Evolutionary conservation across 1,140 invertebrate genomes (phyloP).

Genomic region (Hycleus cichorii): DNA sequence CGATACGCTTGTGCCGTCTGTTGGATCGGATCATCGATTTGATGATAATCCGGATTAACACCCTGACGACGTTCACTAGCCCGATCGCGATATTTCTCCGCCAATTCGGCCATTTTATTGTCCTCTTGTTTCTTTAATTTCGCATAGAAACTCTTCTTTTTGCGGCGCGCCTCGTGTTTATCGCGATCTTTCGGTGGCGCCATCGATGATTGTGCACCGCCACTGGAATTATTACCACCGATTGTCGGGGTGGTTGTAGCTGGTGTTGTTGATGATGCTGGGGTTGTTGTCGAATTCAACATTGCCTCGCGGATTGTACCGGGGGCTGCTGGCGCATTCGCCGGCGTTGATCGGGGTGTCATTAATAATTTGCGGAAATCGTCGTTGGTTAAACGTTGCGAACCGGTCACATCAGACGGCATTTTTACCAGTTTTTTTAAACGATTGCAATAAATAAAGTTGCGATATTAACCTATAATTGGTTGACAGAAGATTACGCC

Average conservation of each 20-base stretch:
- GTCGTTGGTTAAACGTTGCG: slow-evolving; percentile 83
- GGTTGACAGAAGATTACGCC: no score
- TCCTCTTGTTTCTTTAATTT: slow-evolving; percentile 94
- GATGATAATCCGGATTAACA: slow-evolving; percentile 63
- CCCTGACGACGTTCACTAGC: slow-evolving; percentile 92
- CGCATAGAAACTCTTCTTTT: slow-evolving; percentile 88
- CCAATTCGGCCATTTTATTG: slow-evolving; percentile 90
- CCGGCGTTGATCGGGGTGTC: slow-evolving; percentile 75
- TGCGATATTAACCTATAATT: no score
- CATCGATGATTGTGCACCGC: slow-evolving; percentile 4
- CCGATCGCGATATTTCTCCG: slow-evolving; percentile 88
- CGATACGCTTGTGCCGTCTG: slow-evolving; percentile 79
- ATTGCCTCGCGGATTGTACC: slow-evolving; percentile 53
- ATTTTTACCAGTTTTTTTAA: slow-evolving; percentile 36
- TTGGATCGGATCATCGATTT: slow-evolving; percentile 71
- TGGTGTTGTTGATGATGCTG: no score
- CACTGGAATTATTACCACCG: no score
- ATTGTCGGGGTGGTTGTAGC: no score
- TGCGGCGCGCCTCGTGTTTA: slow-evolving; percentile 63
- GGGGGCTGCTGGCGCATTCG: slow-evolving; percentile 44
- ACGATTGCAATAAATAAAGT: neutral
- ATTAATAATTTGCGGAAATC: slow-evolving; percentile 94
- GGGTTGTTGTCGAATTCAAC: slow-evolving; percentile 44
- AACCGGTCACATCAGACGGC: slow-evolving; percentile 44
- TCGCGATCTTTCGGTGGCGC: slow-evolving; percentile 38